These are phyloP conservation scores for Gymnoscopelus braueri DNA, from an alignment of 2,797 vertebrate genomes.

Conservation along the genomic window DNA sequence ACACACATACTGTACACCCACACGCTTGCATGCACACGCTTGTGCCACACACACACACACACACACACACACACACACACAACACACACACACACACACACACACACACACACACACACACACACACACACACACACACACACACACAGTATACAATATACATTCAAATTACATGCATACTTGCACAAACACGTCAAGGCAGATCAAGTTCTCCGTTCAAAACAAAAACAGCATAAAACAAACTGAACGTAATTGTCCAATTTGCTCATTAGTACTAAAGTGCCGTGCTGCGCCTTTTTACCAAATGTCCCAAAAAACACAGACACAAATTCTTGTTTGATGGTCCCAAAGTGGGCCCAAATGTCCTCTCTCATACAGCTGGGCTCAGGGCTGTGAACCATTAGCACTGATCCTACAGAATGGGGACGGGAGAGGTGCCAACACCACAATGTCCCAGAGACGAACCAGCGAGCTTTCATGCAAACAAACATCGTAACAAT, in stretches of 20 bases:
- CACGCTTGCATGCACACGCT: too few species aligned
- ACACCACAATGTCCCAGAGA: slow-evolving; percentile 15
- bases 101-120: slow-evolving; percentile 21
- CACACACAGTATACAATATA: background rate
- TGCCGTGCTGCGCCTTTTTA: slow-evolving; percentile 30
- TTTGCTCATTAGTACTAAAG: slow-evolving; percentile 43
- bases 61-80: slow-evolving; percentile 2
- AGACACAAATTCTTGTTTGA: slow-evolving; percentile 46
- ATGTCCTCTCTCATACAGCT: slow-evolving; percentile 50
- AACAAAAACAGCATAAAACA: slow-evolving; percentile 28
- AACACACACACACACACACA: background rate
- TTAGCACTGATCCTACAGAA: slow-evolving; percentile 40
- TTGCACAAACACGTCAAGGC: background rate
- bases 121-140: slow-evolving; percentile 17
- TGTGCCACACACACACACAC: too few species aligned
- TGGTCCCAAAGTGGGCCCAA: slow-evolving; percentile 63
- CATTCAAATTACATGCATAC: too few species aligned
- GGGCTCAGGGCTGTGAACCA: slow-evolving; percentile 54
- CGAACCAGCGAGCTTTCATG: slow-evolving; percentile 2
- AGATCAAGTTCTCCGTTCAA: background rate
- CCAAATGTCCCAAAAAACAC: slow-evolving; percentile 29
- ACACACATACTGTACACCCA: slow-evolving; percentile 2
- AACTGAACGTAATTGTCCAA: slow-evolving; percentile 37
- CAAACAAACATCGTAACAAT: slow-evolving; percentile 16
- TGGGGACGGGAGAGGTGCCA: slow-evolving; percentile 51